phyloP scores from a whole-genome alignment of 2,113 vertebrate genomes.

The Coryphaenoides rupestris region DNA sequence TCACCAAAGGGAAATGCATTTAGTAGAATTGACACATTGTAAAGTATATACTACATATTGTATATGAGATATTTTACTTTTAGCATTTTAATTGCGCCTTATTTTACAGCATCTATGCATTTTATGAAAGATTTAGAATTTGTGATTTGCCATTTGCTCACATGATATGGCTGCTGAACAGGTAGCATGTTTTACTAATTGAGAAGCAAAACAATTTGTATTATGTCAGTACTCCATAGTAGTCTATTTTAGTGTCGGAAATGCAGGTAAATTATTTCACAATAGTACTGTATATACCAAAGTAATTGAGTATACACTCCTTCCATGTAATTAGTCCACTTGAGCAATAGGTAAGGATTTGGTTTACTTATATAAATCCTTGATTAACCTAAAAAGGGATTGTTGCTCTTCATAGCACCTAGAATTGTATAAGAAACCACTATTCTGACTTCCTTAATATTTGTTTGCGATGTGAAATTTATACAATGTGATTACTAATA shows the following conservation, averaged over 20 bases:
- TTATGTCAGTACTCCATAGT: neutral
- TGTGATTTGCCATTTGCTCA: slow-evolving; percentile 39
- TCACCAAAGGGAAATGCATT: slow-evolving; percentile 59
- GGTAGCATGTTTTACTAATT: slow-evolving; percentile 45
- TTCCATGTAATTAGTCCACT: too few relatives aligned
- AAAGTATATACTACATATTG: slow-evolving; percentile 58
- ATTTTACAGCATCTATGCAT: slow-evolving; percentile 67
- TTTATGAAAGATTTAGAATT: slow-evolving; percentile 50
- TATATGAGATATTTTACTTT: slow-evolving; percentile 67
- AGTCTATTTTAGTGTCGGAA: slow-evolving; percentile 11
- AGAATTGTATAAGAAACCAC: slow-evolving; percentile 42
- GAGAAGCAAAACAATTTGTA: slow-evolving; percentile 23
- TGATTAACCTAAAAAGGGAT: slow-evolving; percentile 27
- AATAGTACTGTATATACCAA: slow-evolving; percentile 57
- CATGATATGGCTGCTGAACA: slow-evolving; percentile 25
- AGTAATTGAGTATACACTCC: slow-evolving; percentile 11
- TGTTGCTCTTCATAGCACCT: slow-evolving; percentile 27
- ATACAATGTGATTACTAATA: slow-evolving; percentile 37
- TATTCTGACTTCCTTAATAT: slow-evolving; percentile 36
- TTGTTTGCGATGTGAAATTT: slow-evolving; percentile 38
- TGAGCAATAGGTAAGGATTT: slow-evolving; percentile 15
- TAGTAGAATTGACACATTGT: slow-evolving; percentile 56
- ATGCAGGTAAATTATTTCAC: slow-evolving; percentile 45
- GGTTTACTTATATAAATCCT: slow-evolving; percentile 13
- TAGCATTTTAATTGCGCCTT: slow-evolving; percentile 63